Evolutionary conservation across 2,888 invertebrate species (phyloP), one percentile per base, ranked within the genome.

Genomic region (Lutraria lutraria): DNA sequence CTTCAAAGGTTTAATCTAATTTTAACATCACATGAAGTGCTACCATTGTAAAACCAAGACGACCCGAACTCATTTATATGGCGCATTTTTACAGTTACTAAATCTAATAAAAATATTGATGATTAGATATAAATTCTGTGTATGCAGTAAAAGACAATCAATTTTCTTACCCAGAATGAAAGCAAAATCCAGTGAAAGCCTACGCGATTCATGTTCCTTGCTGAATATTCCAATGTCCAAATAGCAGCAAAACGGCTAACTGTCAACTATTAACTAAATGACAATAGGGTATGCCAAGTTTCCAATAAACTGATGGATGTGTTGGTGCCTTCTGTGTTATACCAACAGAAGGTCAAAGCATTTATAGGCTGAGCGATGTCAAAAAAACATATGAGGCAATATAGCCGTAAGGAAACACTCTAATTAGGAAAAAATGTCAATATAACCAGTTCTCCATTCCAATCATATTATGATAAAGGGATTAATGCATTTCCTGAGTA

Each of bases 401-500:
- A 13, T 31, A 19, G 34, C 76, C 76, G 31, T 12, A 19, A 76
- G 76, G 76, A 13, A 15, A 72, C 31, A 8, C n/a, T 31, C 34
- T 31, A 76, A 76, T 76, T 76, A 76, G 76, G 31, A 31, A 34
- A 76, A 56, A 76, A 76, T 16, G 76, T 76, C 29, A 76, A 31
- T 34, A 76, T 76, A 0, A 16, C 63, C 3, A 13, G 6, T 25
- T 76, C 29, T 76, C 34, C 29, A 25, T 76, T 76, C 34, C 76
- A 34, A 19, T 76, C 34, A 34, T 19, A 16, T 25, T 76, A 72
- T 29, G 29, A 29, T 31, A 34, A 25, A 76, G 76, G 25, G 31
- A 76, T 76, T 76, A 76, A 76, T 76, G 31, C 31, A 16, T 76
- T 76, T 76, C 76, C 76, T 34, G 34, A 31, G 76, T 76, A 34